Base-by-base conservation (phyloP, 2,888 invertebrate species). In the Ceratothoa steindachneri region DNA sequence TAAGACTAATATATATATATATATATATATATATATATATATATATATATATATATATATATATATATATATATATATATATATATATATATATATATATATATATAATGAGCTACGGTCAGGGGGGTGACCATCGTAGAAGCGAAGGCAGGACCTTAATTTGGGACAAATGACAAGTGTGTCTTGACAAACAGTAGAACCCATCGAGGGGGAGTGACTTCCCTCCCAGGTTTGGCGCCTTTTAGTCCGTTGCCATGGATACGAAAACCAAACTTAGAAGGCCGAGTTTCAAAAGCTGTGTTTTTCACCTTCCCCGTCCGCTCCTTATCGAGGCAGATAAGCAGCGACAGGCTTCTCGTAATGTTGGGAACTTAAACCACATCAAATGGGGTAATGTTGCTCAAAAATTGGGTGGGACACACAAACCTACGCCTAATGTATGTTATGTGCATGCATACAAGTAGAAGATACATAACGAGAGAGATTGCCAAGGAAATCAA, bases 1-100 rank as follows among this genome's bases (percentile, higher is more conserved):
- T n/a, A 31, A 52, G 1, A 15, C 15, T 22, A 41, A 69, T 12
- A 69, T 69, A 52, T 22, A 22, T 69, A 22, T 27, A 69, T 68
- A 51, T 31, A 68, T 69, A 69, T 69, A 52, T 69, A 69, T 68
- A 69, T 69, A 69, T 69, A 69, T 69, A 52, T 69, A 69, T 69
- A 69, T 69, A 51, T 69, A 69, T 69, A 69, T 69, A 69, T 69
- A 52, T 5, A 69, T 69, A 69, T 51, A 52, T 27, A 67, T 67
- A 67, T 2, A 67, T 67, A 67, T 7, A 29, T 67, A 67, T 67
- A 67, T 29, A 2, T 29, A 28, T 2, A 67, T 67, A 1, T 67
- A 67, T 2, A 67, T 67, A 2, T 67, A 67, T 2, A 67, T 67
- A 67, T 67, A 67, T 30, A 67, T 29, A 67, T 67, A 67, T 67